phyloP scores from a whole-genome alignment of 2,888 invertebrate genomes.

The Belgica antarctica region DNA sequence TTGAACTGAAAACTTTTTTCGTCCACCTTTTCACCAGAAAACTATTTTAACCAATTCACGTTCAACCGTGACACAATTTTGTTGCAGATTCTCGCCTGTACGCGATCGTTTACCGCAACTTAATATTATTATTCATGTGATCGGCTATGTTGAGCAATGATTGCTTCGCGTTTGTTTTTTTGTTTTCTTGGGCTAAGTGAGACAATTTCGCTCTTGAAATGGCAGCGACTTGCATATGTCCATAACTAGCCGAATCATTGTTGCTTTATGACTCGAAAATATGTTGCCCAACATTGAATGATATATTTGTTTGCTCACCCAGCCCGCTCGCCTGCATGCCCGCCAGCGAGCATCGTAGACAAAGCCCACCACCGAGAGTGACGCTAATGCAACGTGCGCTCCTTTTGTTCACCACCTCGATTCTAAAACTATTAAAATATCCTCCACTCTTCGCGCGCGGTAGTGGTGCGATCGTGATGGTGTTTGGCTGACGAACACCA shows the following conservation, averaged over 20 bases:
- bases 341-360: neutral
- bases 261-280: neutral
- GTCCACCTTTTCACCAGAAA: too few relatives aligned
- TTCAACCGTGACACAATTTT: too few relatives aligned
- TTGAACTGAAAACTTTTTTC: too few relatives aligned
- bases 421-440: constrained; percentile 3
- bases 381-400: neutral
- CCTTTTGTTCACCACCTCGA: constrained; percentile 6
- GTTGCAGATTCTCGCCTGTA: too few relatives aligned
- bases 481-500: constrained; percentile 17
- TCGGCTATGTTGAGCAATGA: constrained; percentile 17
- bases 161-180: neutral
- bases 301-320: neutral
- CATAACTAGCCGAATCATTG: constrained; percentile 7
- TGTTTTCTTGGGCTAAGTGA: constrained; percentile 1
- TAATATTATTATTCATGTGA: constrained; percentile 19
- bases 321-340: neutral
- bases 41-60: too few relatives aligned
- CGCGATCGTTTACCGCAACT: too few relatives aligned
- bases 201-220: constrained; percentile 23
- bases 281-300: neutral
- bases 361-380: neutral
- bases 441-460: neutral
- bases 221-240: constrained; percentile 11
- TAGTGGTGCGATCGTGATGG: neutral